These are phyloP conservation scores for Microtus richardsoni DNA, from an alignment of 2,113 vertebrate genomes.

Conservation along the genomic window DNA sequence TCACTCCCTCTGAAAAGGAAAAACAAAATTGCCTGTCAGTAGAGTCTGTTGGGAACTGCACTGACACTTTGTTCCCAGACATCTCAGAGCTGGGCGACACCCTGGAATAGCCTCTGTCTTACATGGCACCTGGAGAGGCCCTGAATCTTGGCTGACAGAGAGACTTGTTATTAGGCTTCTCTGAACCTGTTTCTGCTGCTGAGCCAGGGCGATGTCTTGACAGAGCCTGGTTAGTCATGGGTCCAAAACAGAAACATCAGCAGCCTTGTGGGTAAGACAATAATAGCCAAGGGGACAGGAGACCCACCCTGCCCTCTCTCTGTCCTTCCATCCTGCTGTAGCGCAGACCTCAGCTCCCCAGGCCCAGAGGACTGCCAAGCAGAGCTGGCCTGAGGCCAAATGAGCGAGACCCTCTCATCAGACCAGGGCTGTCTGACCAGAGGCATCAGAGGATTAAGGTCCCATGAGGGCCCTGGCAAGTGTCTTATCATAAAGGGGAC, in stretches of 20 bases:
- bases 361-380: not conserved
- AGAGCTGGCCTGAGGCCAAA: constrained; percentile 39
- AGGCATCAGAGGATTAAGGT: constrained; percentile 16
- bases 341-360: not conserved
- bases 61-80: not conserved
- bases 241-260: not conserved
- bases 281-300: not conserved
- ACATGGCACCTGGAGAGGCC: not conserved
- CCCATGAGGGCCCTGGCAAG: not conserved
- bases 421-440: constrained; percentile 42
- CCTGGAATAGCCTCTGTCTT: not conserved
- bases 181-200: not conserved
- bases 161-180: accelerated
- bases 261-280: not conserved
- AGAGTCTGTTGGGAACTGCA: not conserved
- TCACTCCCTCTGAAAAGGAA: not conserved
- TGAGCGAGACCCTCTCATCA: not conserved
- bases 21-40: not conserved
- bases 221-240: not conserved
- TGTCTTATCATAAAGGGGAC: constrained; percentile 64
- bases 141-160: accelerated
- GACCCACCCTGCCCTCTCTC: not conserved
- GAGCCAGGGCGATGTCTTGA: accelerated
- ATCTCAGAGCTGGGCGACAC: not conserved
- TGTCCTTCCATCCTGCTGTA: not conserved